Conservation (phyloP, 2,797 vertebrate species). For the Platyrinchus mystaceus region DNA sequence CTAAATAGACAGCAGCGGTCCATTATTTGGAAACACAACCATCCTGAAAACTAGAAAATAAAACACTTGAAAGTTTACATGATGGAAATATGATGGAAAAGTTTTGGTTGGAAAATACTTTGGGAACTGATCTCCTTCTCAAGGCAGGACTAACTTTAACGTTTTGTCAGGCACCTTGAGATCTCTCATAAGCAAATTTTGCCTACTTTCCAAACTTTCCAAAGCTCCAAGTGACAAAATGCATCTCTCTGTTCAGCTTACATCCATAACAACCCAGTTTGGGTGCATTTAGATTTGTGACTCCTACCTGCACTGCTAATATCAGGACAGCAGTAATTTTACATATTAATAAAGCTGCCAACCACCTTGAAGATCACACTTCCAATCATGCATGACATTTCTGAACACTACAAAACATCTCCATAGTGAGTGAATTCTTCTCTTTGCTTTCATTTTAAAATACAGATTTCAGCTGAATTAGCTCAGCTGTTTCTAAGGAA, state of each 20-base stretch:
- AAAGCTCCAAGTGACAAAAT: neutral
- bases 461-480: neutral
- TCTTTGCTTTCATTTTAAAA: neutral
- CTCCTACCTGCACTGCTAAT: neutral
- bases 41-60: neutral
- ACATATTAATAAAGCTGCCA: neutral
- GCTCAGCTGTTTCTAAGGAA: neutral
- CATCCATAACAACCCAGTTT: neutral
- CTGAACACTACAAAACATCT: neutral
- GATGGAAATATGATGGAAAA: neutral
- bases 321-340: neutral
- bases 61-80: neutral
- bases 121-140: neutral
- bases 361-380: neutral
- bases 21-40: neutral
- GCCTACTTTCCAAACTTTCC: neutral
- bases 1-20: neutral
- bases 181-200: neutral
- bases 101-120: neutral
- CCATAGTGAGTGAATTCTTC: neutral
- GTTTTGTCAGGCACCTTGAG: neutral
- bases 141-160: neutral
- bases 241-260: neutral
- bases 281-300: neutral
- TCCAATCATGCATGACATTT: neutral